phyloP scores from a whole-genome alignment of 2,888 invertebrate species.

The Coenonympha glycerion region DNA sequence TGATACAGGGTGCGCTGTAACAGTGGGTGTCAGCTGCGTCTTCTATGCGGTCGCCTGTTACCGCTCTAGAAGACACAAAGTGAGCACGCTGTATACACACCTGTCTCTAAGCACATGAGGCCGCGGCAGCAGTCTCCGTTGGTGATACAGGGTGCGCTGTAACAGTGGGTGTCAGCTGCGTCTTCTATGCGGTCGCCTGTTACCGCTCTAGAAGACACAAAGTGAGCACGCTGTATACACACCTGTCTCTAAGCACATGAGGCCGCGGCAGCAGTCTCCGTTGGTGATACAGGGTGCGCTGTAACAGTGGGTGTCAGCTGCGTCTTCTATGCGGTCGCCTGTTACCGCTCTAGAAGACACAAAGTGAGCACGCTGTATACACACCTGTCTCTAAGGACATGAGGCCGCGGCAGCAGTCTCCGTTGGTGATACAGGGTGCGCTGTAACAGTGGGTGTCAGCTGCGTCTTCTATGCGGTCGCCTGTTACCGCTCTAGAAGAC shows the following conservation, averaged over 20 bases:
- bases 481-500: no score
- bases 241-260: slow-evolving; percentile 79
- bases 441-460: no score
- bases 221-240: background rate
- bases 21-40: no score
- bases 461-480: no score
- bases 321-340: slow-evolving; percentile 71
- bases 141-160: slow-evolving; percentile 82
- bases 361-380: no score
- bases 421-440: no score
- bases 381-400: no score
- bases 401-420: no score
- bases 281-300: slow-evolving; percentile 84
- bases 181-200: slow-evolving; percentile 72
- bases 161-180: slow-evolving; percentile 80
- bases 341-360: no score
- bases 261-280: slow-evolving; percentile 89
- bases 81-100: slow-evolving; percentile 30
- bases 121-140: slow-evolving; percentile 91
- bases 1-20: no score
- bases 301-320: slow-evolving; percentile 81
- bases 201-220: no score
- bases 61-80: background rate
- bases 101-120: slow-evolving; percentile 79
- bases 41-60: no score